Base-by-base conservation (phyloP, 2,888 invertebrate genomes). In the Drosophila paucipuncta region DNA sequence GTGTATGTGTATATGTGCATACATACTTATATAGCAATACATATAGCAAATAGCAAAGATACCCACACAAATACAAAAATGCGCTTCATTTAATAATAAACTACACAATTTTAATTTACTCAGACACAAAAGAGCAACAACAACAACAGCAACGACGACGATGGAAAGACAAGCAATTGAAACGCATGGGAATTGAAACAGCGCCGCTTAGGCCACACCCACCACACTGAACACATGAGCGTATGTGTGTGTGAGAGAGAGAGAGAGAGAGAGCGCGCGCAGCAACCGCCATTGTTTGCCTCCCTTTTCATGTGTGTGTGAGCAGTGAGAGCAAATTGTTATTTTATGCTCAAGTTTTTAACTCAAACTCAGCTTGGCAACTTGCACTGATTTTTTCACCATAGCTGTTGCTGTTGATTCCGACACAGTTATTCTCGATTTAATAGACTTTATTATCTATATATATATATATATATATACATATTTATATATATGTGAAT, bases 91-190 rank as follows among this genome's bases (percentile, higher is more conserved):
- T 91, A 92, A 92, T 91, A 91, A 91, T 91, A 92, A 92, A 91
- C 91, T 91, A 90, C 90, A 91, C 85, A 91, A 91, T 90, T 92
- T 91, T 91, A 91, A 91, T 91, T 92, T 92, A 91, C 92, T 91
- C 83, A 76, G 66, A 54, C 75, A 65, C 68, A 76, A 68, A 62
- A 50, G 50, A 60, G 57, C 73, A 74, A 66, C 71, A 67, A 58
- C 65, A 76, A 13, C 49, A n/a, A 54, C 71, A 71, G 59, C 61
- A 55, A 64, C 77, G 49, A 68, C 55, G 7, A 25, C 47, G 47
- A 13, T n/a, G 35, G n/a, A 37, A 39, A n/a, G 25, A 4, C 28
- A 39, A 22, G 18, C 50, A 9, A 47, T 13, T 28, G 89, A 57
- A 90, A 84, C 83, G 71, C 33, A 65, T 62, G 68, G 83, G 69